Percentiles rank a stretch among this genome's conserved stretches.
phyloP scores from a whole-genome alignment of 1,140 invertebrate species.

The Drosophila grimshawi region DNA sequence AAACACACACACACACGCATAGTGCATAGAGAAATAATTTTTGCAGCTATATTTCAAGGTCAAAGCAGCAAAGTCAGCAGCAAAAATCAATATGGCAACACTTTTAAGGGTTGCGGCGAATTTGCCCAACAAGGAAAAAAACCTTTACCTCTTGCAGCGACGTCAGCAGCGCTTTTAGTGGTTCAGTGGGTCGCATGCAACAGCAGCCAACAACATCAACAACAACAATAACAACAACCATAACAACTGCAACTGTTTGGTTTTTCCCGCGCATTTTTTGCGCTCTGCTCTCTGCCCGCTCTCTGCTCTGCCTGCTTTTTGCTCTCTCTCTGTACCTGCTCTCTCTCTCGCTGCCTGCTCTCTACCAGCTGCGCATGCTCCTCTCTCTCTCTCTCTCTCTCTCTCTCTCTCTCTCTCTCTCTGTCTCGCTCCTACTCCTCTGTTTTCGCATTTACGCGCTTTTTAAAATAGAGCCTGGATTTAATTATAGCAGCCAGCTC shows the following conservation, averaged over 20 bases:
- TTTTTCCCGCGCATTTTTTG: slow-evolving; percentile 76
- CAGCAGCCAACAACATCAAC: slow-evolving; percentile 16
- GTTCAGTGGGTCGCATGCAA: slow-evolving; percentile 80
- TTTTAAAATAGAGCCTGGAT: slow-evolving; percentile 26
- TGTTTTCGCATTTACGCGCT: slow-evolving; percentile 25
- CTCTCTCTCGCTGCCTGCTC: background rate
- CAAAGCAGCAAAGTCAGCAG: slow-evolving; percentile 69
- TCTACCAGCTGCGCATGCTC: slow-evolving; percentile 37
- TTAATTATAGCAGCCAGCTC: slow-evolving; percentile 40
- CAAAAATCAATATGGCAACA: slow-evolving; percentile 80
- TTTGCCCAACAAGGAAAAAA: slow-evolving; percentile 42
- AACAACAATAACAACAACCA: background rate
- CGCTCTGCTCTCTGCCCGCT: slow-evolving; percentile 28
- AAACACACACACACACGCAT: slow-evolving; percentile 15
- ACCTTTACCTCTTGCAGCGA: background rate
- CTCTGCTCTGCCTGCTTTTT: too few relatives aligned
- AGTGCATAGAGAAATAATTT: slow-evolving; percentile 55
- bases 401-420: background rate
- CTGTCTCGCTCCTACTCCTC: background rate
- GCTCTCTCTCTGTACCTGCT: too few relatives aligned
- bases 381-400: background rate
- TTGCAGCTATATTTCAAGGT: slow-evolving; percentile 79
- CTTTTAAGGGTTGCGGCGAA: slow-evolving; percentile 82
- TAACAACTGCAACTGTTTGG: slow-evolving; percentile 50
- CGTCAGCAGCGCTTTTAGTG: slow-evolving; percentile 48